Evolutionary conservation across 2,797 vertebrate species (phyloP), one percentile per base, ranked within the genome.

Genomic region (Clarias fuscus): DNA sequence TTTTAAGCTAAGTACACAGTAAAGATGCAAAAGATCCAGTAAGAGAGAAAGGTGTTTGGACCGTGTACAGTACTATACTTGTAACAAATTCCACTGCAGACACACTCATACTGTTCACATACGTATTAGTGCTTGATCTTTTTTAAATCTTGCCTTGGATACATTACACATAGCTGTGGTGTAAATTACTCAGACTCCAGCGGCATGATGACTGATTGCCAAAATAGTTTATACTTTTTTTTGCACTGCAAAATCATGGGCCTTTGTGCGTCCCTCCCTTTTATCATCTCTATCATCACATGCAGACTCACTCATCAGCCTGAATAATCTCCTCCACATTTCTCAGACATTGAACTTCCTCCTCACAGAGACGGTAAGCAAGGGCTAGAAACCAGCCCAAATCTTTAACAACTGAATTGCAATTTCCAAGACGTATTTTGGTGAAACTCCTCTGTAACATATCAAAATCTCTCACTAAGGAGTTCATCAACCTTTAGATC

Each of bases 241-340:
- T 95, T 95, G 95, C 75, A 88, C 82, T 89, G 84, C 85, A 86
- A 85, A 88, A 95, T 95, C 95, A 94, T 95, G 95, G 95, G 96
- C 95, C 96, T 95, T 93, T 94, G 93, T 93, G 95, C 96, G 96
- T 96, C 95, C 94, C 95, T 95, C 95, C 96, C 95, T 97, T 96
- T 97, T 95, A 97, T 96, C 96, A 94, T 94, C 89, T 92, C 91
- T 91, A 90, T 93, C 94, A 95, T 96, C 95, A 94, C 94, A 96
- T 93, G 92, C 92, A 94, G 94, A 89, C 85, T 89, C 75, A 90
- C 85, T 93, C 91, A 93, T 94, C 94, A 93, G 93, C 96, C 94
- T 95, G 58, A 88, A 88, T 89, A 84, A 91, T 90, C 92, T 88
- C 37, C 89, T 86, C 85, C 18, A 75, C 72, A 87, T 84, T 64